Conservation (phyloP, 2,888 invertebrate species). For the Bembecia ichneumoniformis region DNA sequence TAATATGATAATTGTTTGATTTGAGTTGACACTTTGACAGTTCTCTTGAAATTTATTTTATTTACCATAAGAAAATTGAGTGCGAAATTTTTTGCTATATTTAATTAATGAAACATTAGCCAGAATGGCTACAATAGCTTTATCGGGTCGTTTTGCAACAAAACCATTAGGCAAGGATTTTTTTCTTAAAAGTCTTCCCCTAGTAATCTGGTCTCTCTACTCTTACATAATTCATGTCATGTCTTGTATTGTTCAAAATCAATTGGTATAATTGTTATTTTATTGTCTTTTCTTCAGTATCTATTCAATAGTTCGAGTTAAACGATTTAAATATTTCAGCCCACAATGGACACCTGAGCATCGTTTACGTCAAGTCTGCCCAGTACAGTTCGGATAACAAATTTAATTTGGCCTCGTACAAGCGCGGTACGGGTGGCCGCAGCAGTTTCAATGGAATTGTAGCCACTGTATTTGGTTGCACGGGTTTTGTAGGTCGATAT, state of each 20-base stretch:
- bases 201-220: constrained; percentile 1
- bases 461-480: constrained; percentile 97
- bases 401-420: constrained; percentile 77
- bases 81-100: background rate
- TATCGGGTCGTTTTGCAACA: constrained; percentile 43
- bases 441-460: constrained; percentile 97
- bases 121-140: constrained; percentile 59
- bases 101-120: constrained; percentile 15
- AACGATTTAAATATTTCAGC: constrained; percentile 29
- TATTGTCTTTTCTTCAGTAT: background rate
- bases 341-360: constrained; percentile 46
- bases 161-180: constrained; percentile 18
- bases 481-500: constrained; percentile 90
- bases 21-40: no score
- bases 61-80: no score
- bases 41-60: no score
- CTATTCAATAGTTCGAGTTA: background rate
- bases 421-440: constrained; percentile 91
- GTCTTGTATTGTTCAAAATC: background rate
- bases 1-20: no score
- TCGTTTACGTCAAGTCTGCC: constrained; percentile 58
- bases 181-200: no score
- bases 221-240: constrained; percentile 50
- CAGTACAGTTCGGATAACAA: constrained; percentile 70
- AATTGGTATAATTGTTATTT: background rate